Evolutionary conservation across 2,888 invertebrate genomes (phyloP).

Genomic region (Lithophane leautieri): DNA sequence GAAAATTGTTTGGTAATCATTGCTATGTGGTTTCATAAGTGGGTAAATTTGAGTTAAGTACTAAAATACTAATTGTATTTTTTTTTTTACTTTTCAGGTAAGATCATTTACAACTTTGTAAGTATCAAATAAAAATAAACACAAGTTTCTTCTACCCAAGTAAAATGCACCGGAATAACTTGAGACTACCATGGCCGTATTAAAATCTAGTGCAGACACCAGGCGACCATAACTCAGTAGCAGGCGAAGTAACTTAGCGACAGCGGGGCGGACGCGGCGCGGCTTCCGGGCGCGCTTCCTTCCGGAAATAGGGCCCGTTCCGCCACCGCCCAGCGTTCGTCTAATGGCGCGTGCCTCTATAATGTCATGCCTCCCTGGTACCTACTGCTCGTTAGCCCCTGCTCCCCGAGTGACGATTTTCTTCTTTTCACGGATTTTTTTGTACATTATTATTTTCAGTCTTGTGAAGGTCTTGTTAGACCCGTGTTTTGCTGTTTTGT

Average conservation of each 20-base stretch:
- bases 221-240: conserved; percentile 78
- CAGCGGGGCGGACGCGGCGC: conserved; percentile 82
- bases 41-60: neutral
- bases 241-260: conserved; percentile 75
- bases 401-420: conserved; percentile 70
- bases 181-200: conserved; percentile 64
- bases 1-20: neutral
- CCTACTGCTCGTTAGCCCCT: conserved; percentile 78
- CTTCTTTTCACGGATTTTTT: conserved; percentile 55
- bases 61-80: conserved; percentile 5
- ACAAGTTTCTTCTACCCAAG: conserved; percentile 21
- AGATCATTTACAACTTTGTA: conserved; percentile 21
- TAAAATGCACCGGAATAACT: conserved; percentile 45
- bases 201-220: conserved; percentile 73
- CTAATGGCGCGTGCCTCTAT: conserved; percentile 84
- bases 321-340: conserved; percentile 74
- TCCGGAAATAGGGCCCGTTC: conserved; percentile 90
- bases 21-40: neutral
- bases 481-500: conserved; percentile 48
- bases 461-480: conserved; percentile 56
- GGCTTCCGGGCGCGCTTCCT: conserved; percentile 87
- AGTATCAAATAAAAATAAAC: conserved; percentile 18
- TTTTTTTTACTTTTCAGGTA: conserved; percentile 57
- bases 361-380: conserved; percentile 87
- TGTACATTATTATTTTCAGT: conserved; percentile 58